Conservation (phyloP, 2,888 invertebrate species). For the Scaptomyza polygonia region DNA sequence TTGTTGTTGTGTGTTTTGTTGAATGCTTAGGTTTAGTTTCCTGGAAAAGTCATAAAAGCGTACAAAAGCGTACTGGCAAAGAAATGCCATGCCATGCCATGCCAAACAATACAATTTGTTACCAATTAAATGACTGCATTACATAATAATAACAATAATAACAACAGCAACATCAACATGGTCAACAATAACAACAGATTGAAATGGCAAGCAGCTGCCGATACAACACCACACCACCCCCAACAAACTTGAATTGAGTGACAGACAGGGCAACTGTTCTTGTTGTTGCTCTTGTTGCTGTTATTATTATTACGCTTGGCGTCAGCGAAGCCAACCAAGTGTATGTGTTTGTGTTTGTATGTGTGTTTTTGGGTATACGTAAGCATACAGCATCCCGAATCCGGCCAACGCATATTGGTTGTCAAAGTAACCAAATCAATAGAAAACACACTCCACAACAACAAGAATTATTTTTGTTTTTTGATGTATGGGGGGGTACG, state of each 20-base stretch:
- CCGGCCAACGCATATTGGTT: slow-evolving; percentile 62
- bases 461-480: background rate
- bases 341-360: slow-evolving; percentile 27
- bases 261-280: slow-evolving; percentile 60
- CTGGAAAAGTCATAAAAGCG: slow-evolving; percentile 73
- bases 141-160: slow-evolving; percentile 71
- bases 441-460: slow-evolving; percentile 31
- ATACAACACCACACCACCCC: slow-evolving; percentile 4
- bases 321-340: slow-evolving; percentile 67
- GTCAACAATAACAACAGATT: slow-evolving; percentile 38
- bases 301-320: slow-evolving; percentile 51
- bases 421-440: slow-evolving; percentile 74
- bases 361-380: slow-evolving; percentile 37
- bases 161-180: slow-evolving; percentile 33
- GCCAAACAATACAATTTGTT: slow-evolving; percentile 78
- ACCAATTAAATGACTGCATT: slow-evolving; percentile 78
- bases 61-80: slow-evolving; percentile 49
- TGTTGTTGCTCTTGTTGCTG: slow-evolving; percentile 23
- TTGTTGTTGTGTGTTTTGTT: slow-evolving; percentile 34
- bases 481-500: background rate
- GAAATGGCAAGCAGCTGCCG: slow-evolving; percentile 42
- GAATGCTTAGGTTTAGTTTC: slow-evolving; percentile 58
- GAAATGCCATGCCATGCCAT: slow-evolving; percentile 60
- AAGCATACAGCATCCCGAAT: slow-evolving; percentile 62
- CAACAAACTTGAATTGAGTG: slow-evolving; percentile 48